These are phyloP conservation scores for Parambassis ranga DNA, from an alignment of 2,797 vertebrate species.

Conservation along the genomic window DNA sequence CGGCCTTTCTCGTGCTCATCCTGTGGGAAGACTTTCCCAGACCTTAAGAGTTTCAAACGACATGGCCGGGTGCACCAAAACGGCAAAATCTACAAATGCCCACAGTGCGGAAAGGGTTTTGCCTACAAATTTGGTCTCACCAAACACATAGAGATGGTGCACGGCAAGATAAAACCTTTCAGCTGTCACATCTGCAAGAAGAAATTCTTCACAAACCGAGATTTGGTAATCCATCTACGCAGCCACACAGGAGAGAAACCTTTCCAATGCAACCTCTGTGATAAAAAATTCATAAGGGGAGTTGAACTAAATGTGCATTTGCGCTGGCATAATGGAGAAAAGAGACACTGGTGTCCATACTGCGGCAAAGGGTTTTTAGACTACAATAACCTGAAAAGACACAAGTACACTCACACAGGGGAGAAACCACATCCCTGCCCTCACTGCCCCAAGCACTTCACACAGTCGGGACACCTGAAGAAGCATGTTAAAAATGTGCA, in stretches of 20 bases:
- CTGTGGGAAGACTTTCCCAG: conserved; percentile 76
- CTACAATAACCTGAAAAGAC: conserved; percentile 79
- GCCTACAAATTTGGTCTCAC: conserved; percentile 77
- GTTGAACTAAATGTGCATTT: conserved; percentile 79
- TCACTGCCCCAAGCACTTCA: conserved; percentile 74
- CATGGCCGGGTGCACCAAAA: conserved; percentile 75
- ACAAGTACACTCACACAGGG: conserved; percentile 80
- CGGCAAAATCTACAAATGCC: conserved; percentile 73
- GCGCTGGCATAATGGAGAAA: conserved; percentile 79
- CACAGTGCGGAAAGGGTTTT: conserved; percentile 77
- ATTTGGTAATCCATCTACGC: conserved; percentile 73
- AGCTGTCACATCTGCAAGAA: conserved; percentile 77
- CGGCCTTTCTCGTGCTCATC: conserved; percentile 72
- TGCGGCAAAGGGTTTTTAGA: conserved; percentile 82
- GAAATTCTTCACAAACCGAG: conserved; percentile 73
- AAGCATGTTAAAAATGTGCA: conserved; percentile 75
- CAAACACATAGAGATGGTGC: conserved; percentile 79
- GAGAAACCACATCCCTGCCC: conserved; percentile 81
- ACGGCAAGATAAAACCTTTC: conserved; percentile 71
- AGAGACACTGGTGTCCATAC: conserved; percentile 75
- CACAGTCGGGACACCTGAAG: conserved; percentile 78
- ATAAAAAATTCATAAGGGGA: conserved; percentile 73
- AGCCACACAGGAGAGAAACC: conserved; percentile 81
- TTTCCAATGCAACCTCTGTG: conserved; percentile 76
- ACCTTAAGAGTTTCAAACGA: conserved; percentile 70